Percentiles rank a stretch among this genome's conserved stretches.
These are phyloP conservation scores for Parnassius apollo DNA, from an alignment of 2,888 invertebrate genomes.

Conservation along the genomic window DNA sequence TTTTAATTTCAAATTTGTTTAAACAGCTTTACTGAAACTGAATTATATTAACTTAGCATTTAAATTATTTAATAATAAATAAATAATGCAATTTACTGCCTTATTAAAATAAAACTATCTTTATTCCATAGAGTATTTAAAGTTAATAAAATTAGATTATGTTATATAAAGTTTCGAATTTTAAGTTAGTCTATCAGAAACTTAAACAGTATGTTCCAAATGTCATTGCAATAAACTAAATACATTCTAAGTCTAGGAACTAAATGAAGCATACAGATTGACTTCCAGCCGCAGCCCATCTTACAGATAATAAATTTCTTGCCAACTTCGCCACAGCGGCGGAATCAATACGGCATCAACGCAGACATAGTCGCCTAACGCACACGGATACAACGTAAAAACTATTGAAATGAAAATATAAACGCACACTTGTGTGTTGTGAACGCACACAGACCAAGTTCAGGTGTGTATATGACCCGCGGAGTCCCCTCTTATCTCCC, in stretches of 20 bases:
- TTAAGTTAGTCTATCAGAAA: background rate
- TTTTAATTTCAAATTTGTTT: too few species aligned
- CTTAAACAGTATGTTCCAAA: slow-evolving; percentile 5
- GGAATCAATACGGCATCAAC: slow-evolving; percentile 78
- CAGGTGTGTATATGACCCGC: slow-evolving; percentile 59
- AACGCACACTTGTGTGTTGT: slow-evolving; percentile 45
- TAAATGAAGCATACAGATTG: background rate
- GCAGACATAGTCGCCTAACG: slow-evolving; percentile 58
- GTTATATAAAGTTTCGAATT: background rate
- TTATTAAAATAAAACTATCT: too few species aligned
- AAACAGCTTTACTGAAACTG: too few species aligned
- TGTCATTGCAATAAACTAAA: slow-evolving; percentile 1
- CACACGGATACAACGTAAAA: slow-evolving; percentile 70
- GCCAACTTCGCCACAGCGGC: slow-evolving; percentile 54
- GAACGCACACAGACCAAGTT: slow-evolving; percentile 47
- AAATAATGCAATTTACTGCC: too few species aligned
- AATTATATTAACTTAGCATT: too few species aligned
- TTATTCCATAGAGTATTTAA: too few species aligned
- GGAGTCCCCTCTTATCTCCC: slow-evolving; percentile 42
- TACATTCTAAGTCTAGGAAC: too few species aligned
- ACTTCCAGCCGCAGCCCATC: slow-evolving; percentile 34
- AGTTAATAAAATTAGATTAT: too few species aligned
- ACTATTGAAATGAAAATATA: slow-evolving; percentile 80
- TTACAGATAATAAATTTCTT: slow-evolving; percentile 70
- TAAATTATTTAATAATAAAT: too few species aligned